A percentile compares a stretch with the other conserved stretches of the same genome.
Evolutionary conservation across 2,113 vertebrate genomes (phyloP).

Genomic region (Protobothrops flavoviridis): DNA sequence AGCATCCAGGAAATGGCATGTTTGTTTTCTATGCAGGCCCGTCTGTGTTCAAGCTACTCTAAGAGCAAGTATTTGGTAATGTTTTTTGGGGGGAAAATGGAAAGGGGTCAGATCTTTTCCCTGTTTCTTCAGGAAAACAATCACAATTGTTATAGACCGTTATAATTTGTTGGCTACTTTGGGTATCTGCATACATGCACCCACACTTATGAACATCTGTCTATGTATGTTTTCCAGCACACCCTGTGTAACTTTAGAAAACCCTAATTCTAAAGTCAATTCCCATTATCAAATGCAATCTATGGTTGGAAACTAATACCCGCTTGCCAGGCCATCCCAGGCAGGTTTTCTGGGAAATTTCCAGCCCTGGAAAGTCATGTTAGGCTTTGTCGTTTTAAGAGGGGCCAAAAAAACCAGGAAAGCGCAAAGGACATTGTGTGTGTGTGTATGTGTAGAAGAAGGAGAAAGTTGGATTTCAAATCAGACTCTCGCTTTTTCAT

Average conservation of each 20-base stretch:
- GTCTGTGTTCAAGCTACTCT: neutral
- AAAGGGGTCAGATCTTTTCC: neutral
- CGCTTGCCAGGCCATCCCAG: neutral
- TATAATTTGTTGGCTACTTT: neutral
- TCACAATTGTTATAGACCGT: neutral
- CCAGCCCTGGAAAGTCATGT: neutral
- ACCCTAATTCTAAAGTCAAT: neutral
- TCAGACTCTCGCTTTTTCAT: neutral
- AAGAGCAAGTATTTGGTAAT: neutral
- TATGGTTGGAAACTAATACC: rapidly evolving
- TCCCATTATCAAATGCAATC: neutral
- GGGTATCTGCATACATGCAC: neutral
- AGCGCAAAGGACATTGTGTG: neutral
- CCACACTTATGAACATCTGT: neutral
- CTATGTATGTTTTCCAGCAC: neutral
- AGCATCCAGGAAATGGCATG: neutral
- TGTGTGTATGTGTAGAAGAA: neutral
- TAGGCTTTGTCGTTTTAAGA: neutral
- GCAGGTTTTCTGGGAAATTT: neutral
- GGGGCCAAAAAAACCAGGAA: neutral
- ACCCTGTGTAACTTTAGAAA: neutral
- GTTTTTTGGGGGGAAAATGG: neutral
- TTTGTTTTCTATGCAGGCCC: neutral
- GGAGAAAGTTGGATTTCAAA: neutral
- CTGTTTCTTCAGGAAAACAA: neutral